Conservation (phyloP, 2,113 vertebrate species). For the Peromyscus leucopus region DNA sequence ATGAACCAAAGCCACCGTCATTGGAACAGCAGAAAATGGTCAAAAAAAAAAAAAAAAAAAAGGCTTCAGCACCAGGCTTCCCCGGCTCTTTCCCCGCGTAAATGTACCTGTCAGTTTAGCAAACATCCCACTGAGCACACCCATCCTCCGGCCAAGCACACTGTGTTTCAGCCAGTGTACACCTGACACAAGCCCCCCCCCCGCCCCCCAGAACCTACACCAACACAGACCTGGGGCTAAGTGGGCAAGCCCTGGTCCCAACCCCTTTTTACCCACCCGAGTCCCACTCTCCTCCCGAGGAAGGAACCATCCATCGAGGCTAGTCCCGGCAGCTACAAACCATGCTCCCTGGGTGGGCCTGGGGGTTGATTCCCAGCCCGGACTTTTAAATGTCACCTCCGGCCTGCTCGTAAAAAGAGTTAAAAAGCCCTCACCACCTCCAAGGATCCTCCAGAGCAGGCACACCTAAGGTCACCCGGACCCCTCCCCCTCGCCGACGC, state of each 20-base stretch:
- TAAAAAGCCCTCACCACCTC: constrained; percentile 11
- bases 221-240: neutral
- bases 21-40: neutral
- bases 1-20: constrained; percentile 13
- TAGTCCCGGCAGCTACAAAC: neutral
- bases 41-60: neutral
- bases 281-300: neutral
- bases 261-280: neutral
- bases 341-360: neutral
- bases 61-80: neutral
- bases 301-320: neutral
- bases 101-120: neutral
- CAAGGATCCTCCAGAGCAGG: neutral
- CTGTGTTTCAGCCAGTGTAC: neutral
- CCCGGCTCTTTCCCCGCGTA: neutral
- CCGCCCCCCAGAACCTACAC: neutral
- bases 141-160: neutral
- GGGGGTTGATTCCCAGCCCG: neutral
- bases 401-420: constrained; percentile 37
- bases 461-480: constrained; percentile 39
- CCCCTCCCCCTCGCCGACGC: constrained; percentile 69
- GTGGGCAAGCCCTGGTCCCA: neutral
- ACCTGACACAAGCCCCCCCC: neutral
- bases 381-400: constrained; percentile 55
- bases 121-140: neutral